Evolutionary conservation across 2,888 invertebrate species (phyloP).

Genomic region (Rotaria socialis): DNA sequence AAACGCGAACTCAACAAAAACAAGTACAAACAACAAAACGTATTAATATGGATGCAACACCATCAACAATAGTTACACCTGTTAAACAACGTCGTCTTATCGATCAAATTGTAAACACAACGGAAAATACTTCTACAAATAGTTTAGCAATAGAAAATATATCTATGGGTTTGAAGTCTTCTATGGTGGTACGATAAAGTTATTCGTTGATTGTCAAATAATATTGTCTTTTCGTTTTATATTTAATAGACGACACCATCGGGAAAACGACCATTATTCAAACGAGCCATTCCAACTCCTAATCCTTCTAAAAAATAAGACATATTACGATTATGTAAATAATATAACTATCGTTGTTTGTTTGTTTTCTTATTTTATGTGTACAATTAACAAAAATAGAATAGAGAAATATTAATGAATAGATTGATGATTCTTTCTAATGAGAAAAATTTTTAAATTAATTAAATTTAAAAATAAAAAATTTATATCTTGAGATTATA

Average conservation of each 20-base stretch:
- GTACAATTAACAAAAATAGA: not conserved
- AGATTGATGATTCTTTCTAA: not conserved
- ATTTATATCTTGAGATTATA: too few relatives aligned
- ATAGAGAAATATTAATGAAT: not conserved
- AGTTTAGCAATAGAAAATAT: not conserved
- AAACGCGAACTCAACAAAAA: constrained; percentile 17
- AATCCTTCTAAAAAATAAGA: not conserved
- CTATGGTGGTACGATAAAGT: not conserved
- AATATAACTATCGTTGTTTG: not conserved
- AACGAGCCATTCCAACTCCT: not conserved
- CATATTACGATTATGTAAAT: not conserved
- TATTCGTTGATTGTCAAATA: not conserved
- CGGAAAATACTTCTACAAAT: not conserved
- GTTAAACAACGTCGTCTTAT: constrained; percentile 28
- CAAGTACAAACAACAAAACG: constrained; percentile 28
- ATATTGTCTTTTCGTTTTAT: not conserved
- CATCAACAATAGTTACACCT: not conserved
- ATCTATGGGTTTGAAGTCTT: not conserved
- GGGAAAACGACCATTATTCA: not conserved
- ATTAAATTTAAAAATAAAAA: too few relatives aligned
- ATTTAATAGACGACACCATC: not conserved
- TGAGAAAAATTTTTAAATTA: not conserved
- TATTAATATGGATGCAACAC: not conserved
- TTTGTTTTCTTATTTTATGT: not conserved
- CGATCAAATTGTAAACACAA: not conserved